Evolutionary conservation across 2,888 invertebrate species (phyloP).

Genomic region (Subacronicta megacephala): DNA sequence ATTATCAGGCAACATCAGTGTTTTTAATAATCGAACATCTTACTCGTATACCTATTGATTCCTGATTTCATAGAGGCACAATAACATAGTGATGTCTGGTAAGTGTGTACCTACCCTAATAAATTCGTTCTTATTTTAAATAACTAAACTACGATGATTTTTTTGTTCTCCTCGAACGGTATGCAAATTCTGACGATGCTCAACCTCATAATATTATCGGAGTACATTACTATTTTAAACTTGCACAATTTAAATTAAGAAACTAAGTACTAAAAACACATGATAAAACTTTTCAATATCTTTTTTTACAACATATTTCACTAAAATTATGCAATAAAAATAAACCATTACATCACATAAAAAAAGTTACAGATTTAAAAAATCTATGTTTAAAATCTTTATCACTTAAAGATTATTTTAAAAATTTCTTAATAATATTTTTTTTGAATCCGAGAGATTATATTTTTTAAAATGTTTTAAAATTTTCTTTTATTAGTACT

Average conservation of each 20-base stretch:
- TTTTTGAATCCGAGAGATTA: conserved; percentile 49
- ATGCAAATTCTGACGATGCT: conserved; percentile 9
- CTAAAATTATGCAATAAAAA: conserved; percentile 12
- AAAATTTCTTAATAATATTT: conserved; percentile 13
- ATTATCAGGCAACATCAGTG: no score
- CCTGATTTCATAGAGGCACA: no score
- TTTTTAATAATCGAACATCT: no score
- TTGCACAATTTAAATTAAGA: conserved; percentile 25
- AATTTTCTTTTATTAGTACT: conserved; percentile 47
- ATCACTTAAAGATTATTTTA: conserved; percentile 19
- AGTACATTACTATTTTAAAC: conserved; percentile 16
- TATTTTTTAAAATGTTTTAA: conserved; percentile 44
- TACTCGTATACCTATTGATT: no score
- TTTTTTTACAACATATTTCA: conserved; percentile 4
- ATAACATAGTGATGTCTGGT: no score
- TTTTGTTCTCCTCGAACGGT: background rate
- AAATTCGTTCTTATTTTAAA: no score
- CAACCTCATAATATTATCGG: conserved; percentile 9
- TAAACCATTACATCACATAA: conserved; percentile 4
- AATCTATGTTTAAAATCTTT: conserved; percentile 35
- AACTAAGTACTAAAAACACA: conserved; percentile 7
- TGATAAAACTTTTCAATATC: conserved; percentile 1
- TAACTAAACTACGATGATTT: no score
- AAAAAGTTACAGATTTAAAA: conserved; percentile 6
- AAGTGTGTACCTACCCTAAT: no score